phyloP scores from a whole-genome alignment of 2,888 invertebrate genomes.

The Oscheius sp. region DNA sequence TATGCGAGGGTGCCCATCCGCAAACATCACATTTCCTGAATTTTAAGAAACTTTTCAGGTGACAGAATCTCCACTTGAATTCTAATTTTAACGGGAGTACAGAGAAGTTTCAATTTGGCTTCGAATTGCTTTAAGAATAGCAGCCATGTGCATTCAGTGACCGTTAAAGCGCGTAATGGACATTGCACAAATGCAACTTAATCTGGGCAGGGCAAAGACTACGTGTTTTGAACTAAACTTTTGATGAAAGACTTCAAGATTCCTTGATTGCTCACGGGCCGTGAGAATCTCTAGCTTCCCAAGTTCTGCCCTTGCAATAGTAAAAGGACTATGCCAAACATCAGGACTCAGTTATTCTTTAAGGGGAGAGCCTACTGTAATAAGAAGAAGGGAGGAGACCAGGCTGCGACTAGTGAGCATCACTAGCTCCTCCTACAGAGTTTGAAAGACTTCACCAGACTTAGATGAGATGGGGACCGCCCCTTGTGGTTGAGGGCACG shows the following conservation, averaged over 20 bases:
- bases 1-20: slow-evolving; percentile 25
- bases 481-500: not conserved
- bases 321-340: not conserved
- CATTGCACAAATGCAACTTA: too few species aligned
- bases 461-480: too few species aligned
- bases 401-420: too few species aligned
- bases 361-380: too few species aligned
- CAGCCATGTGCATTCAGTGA: too few species aligned
- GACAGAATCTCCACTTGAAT: not conserved
- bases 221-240: not conserved
- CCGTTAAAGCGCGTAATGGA: too few species aligned
- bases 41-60: not conserved
- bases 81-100: too few species aligned
- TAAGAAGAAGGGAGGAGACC: not conserved
- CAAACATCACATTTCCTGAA: slow-evolving; percentile 8
- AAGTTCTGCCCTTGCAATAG: too few species aligned
- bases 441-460: too few species aligned
- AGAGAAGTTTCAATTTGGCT: too few species aligned
- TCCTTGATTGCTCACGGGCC: not conserved
- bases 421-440: not conserved
- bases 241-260: not conserved
- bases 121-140: too few species aligned
- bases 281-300: not conserved
- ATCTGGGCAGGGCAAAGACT: not conserved
- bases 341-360: too few species aligned